Evolutionary conservation across 2,888 invertebrate species (phyloP), one percentile per base, ranked within the genome.

Genomic region (Steromphala cineraria): DNA sequence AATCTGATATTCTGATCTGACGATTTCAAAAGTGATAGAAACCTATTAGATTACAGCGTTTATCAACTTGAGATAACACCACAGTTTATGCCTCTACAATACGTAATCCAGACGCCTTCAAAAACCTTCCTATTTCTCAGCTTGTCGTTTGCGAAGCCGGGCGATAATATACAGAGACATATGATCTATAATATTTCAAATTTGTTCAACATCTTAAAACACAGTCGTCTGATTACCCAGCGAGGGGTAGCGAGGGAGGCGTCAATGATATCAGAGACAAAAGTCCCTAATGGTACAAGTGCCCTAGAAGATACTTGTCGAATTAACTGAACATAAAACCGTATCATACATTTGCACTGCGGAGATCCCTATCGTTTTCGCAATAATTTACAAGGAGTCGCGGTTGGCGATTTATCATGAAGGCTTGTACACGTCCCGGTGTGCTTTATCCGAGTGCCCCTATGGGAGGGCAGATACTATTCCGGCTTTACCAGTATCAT

Each of bases 111-210:
- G 21, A 56, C 56, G 56, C 56, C 56, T 19, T 71, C 36, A 31
- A 71, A 67, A 40, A 36, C 28, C 31, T 36, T 40, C 71, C 19
- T 71, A 19, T 40, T 71, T n/a, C 36, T 24, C 71, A 36, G 40
- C 31, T 71, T 71, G 71, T 17, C 71, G 71, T n/a, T 71, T 17
- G 28, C 28, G 40, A 71, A 71, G 19, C 36, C 8, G 15, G 8
- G 31, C 19, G 71, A 71, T 71, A 40, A 40, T 71, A 71, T 40
- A 31, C 28, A 40, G 36, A 31, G 71, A 71, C 71, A 71, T 36
- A 71, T 36, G 71, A 71, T 71, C 71, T 71, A 71, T 40, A 71
- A 71, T 71, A 71, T 71, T 71, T 71, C 71, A 71, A 71, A 31
- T 71, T 71, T 71, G 31, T 71, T 36, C 36, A 71, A 71, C 71